Evolutionary conservation across 1,140 invertebrate species (phyloP).

Genomic region (Formica selysi): DNA sequence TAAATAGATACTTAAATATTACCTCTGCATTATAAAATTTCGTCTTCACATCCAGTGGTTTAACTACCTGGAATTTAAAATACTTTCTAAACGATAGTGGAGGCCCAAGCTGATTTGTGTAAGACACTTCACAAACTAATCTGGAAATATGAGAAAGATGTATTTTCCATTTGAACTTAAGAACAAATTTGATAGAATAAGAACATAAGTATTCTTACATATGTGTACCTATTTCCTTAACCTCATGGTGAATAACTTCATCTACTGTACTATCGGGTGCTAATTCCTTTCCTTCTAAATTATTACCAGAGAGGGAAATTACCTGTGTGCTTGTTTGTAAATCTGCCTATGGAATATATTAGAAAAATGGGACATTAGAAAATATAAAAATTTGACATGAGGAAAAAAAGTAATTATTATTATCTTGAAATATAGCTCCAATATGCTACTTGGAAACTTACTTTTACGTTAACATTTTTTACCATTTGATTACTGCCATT

Average conservation of each 20-base stretch:
- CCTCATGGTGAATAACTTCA: slow-evolving; percentile 98
- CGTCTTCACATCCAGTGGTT: slow-evolving; percentile 99
- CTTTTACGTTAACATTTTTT: slow-evolving; percentile 93
- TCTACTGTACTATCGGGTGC: slow-evolving; percentile 95
- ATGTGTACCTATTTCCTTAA: slow-evolving; percentile 98
- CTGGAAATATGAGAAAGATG: slow-evolving; percentile 87
- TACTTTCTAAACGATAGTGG: slow-evolving; percentile 96
- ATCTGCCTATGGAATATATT: slow-evolving; percentile 89
- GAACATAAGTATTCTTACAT: slow-evolving; percentile 89
- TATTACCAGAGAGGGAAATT: slow-evolving; percentile 91
- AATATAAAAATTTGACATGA: slow-evolving; percentile 42
- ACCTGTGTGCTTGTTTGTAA: slow-evolving; percentile 96
- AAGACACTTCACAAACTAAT: slow-evolving; percentile 98
- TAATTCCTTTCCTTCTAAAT: slow-evolving; percentile 89
- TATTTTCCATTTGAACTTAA: background rate
- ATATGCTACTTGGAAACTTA: slow-evolving; percentile 77
- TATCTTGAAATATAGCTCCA: slow-evolving; percentile 6
- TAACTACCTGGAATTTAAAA: slow-evolving; percentile 99
- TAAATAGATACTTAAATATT: slow-evolving; percentile 67
- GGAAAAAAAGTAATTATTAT: background rate
- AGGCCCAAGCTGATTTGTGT: slow-evolving; percentile 90
- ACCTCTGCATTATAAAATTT: slow-evolving; percentile 99
- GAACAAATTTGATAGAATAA: background rate
- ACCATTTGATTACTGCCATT: slow-evolving; percentile 96
- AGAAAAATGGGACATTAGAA: slow-evolving; percentile 45